phyloP scores from a whole-genome alignment of 30 jellyfish, hydroid and myxozoan species.

The Pelagia noctiluca region DNA sequence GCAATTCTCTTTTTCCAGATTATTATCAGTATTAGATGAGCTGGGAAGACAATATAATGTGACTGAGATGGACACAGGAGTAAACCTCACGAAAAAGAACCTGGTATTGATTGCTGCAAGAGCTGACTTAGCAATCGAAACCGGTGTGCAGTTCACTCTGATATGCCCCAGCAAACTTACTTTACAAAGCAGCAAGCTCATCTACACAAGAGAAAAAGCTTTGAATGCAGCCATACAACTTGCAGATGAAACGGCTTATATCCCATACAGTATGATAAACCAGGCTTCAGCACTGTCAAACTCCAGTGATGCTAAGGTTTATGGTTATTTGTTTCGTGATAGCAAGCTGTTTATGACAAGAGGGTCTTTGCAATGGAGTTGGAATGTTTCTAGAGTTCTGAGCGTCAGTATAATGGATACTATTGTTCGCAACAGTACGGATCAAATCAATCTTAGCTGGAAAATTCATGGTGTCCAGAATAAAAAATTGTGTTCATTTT shows the following conservation, averaged over 20 bases:
- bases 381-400: neutral
- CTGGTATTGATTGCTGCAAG: constrained; percentile 3
- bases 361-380: too few relatives aligned
- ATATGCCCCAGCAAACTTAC: too few relatives aligned
- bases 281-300: neutral
- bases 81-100: neutral
- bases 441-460: neutral
- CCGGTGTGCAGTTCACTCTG: neutral
- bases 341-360: neutral
- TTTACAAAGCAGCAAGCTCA: neutral
- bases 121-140: neutral
- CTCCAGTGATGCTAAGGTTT: neutral
- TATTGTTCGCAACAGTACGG: neutral
- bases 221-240: neutral
- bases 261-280: neutral
- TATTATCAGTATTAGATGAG: neutral
- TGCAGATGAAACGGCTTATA: neutral
- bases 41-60: constrained; percentile 1
- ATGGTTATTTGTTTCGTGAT: neutral
- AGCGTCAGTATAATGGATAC: neutral
- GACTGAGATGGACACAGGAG: neutral
- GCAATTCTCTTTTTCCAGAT: too few relatives aligned
- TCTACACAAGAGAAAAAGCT: neutral
- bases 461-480: neutral
- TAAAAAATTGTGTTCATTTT: neutral